phyloP scores from a whole-genome alignment of 2,113 vertebrate species.

The Uria lomvia region DNA sequence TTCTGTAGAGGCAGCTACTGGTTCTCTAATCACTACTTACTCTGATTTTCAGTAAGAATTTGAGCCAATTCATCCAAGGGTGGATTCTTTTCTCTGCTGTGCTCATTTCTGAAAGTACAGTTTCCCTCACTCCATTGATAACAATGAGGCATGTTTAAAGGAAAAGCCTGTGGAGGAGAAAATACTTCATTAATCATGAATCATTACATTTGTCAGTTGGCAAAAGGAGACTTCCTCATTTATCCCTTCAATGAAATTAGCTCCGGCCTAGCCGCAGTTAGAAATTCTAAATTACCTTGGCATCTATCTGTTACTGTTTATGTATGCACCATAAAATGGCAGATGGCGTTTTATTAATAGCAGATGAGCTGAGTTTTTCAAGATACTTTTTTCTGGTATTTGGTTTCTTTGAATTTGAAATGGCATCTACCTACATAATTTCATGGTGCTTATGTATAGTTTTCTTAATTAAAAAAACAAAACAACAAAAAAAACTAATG shows the following conservation, averaged over 20 bases:
- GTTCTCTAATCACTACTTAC: constrained; percentile 13
- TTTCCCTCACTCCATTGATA: constrained; percentile 57
- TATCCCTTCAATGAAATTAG: constrained; percentile 81
- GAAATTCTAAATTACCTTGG: constrained; percentile 78
- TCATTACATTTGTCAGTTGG: constrained; percentile 80
- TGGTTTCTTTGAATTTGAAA: constrained; percentile 35
- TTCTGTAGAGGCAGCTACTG: not conserved
- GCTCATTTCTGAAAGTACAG: constrained; percentile 48
- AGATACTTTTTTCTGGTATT: constrained; percentile 7
- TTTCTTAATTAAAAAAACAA: not conserved
- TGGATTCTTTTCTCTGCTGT: constrained; percentile 53
- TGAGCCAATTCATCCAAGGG: constrained; percentile 20
- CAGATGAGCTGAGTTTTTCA: constrained; percentile 62
- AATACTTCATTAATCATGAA: constrained; percentile 79
- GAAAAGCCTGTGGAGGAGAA: constrained; percentile 67
- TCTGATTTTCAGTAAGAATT: constrained; percentile 20
- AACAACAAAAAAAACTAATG: not conserved
- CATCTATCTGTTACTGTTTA: constrained; percentile 73
- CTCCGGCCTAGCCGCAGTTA: constrained; percentile 68
- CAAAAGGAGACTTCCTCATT: constrained; percentile 78
- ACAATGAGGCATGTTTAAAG: constrained; percentile 52
- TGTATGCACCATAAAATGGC: constrained; percentile 70
- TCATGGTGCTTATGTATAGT: not conserved
- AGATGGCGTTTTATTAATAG: constrained; percentile 77
- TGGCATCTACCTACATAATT: not conserved